Evolutionary conservation across 2,888 invertebrate genomes (phyloP).

Genomic region (Macrophya annulata): DNA sequence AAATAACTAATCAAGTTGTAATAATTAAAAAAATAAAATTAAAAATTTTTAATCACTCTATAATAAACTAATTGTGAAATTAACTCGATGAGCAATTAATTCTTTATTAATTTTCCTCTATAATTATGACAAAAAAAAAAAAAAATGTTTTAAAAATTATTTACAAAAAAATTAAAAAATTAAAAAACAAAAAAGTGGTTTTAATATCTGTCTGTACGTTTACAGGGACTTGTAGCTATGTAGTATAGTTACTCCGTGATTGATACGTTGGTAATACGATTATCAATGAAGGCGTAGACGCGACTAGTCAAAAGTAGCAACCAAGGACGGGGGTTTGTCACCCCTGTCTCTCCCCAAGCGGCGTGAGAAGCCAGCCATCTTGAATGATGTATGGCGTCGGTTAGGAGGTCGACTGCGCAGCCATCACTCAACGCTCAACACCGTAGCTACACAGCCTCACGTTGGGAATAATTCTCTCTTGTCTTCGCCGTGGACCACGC

Average conservation of each 20-base stretch:
- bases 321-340: conserved; percentile 73
- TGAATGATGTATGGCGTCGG: conserved; percentile 83
- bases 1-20: neutral
- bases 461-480: conserved; percentile 64
- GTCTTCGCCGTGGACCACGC: conserved; percentile 57
- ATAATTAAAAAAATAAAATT: neutral
- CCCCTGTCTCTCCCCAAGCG: conserved; percentile 74
- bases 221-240: neutral
- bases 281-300: conserved; percentile 73
- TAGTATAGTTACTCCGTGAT: conserved; percentile 61
- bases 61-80: neutral
- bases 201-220: neutral
- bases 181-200: neutral
- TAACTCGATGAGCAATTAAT: neutral
- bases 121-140: neutral
- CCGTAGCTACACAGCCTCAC: conserved; percentile 70
- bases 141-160: neutral
- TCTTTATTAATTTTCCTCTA: neutral
- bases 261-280: conserved; percentile 71
- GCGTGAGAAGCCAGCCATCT: conserved; percentile 79
- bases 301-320: conserved; percentile 72
- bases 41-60: neutral
- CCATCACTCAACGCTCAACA: conserved; percentile 81
- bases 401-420: conserved; percentile 82
- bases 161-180: neutral